phyloP scores from a whole-genome alignment of 2,797 vertebrate genomes.

The Danio kyathit region DNA sequence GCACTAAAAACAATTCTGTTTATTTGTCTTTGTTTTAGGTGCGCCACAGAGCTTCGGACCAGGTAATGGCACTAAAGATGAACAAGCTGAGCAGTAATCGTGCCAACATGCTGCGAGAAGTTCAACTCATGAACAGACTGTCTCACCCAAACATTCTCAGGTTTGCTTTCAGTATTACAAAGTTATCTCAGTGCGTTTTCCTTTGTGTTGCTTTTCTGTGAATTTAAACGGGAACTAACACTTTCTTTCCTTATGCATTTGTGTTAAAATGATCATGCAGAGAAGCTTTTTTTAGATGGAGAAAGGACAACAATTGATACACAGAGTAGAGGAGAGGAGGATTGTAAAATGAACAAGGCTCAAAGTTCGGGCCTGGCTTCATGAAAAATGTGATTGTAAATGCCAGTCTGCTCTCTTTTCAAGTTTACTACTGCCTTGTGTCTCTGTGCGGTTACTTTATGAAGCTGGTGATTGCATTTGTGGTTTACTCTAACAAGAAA shows the following conservation, averaged over 20 bases:
- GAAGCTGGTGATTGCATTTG: neutral
- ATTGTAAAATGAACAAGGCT: neutral
- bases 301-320: neutral
- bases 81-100: constrained; percentile 96
- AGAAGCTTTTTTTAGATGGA: neutral
- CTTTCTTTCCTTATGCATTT: neutral
- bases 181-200: neutral
- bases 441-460: constrained; percentile 13
- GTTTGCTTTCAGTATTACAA: constrained; percentile 65
- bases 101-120: constrained; percentile 96
- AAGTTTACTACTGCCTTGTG: neutral
- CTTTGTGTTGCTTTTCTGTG: constrained; percentile 24
- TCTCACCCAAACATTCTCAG: constrained; percentile 93
- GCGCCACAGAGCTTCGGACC: constrained; percentile 90
- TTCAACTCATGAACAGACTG: constrained; percentile 97
- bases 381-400: neutral
- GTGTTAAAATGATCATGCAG: neutral
- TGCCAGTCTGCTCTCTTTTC: neutral
- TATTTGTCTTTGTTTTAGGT: constrained; percentile 79
- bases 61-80: constrained; percentile 99
- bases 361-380: neutral
- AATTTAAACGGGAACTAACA: neutral
- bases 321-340: neutral
- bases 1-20: neutral
- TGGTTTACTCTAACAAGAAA: neutral